Conservation (phyloP, 2,888 invertebrate species). For the Cephonodes hylas region DNA sequence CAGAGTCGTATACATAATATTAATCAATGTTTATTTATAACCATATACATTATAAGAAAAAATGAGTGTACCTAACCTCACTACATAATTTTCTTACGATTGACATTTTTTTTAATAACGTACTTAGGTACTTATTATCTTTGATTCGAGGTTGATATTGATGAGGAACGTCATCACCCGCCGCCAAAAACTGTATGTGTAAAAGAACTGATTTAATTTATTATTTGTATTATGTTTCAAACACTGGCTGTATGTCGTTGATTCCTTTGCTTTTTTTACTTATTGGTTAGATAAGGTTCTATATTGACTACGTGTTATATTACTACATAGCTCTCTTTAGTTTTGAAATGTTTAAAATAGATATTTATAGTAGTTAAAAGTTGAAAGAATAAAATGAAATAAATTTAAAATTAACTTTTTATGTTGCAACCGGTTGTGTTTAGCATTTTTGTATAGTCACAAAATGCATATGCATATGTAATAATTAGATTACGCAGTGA, state of each 20-base stretch:
- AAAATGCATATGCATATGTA: background rate
- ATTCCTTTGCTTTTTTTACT: background rate
- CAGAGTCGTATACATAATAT: too few relatives aligned
- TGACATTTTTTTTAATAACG: background rate
- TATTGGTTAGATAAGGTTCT: background rate
- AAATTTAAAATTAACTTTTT: background rate
- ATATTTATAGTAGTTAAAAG: too few relatives aligned
- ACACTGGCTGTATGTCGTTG: background rate
- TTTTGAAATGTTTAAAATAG: too few relatives aligned
- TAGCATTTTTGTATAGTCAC: background rate
- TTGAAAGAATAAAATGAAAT: background rate
- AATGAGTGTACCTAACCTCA: background rate
- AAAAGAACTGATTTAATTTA: conserved; percentile 27
- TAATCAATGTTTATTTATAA: too few relatives aligned
- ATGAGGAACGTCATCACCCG: background rate
- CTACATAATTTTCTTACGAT: background rate
- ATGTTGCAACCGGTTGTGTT: background rate
- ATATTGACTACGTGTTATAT: background rate
- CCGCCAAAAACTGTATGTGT: conserved; percentile 18
- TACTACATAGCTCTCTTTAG: background rate
- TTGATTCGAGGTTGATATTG: background rate
- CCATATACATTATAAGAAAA: too few relatives aligned
- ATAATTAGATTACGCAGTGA: conserved; percentile 1
- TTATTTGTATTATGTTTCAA: background rate
- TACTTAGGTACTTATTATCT: background rate